Base-by-base conservation (phyloP, 2,888 invertebrate genomes). In the Matsumyia berberina region DNA sequence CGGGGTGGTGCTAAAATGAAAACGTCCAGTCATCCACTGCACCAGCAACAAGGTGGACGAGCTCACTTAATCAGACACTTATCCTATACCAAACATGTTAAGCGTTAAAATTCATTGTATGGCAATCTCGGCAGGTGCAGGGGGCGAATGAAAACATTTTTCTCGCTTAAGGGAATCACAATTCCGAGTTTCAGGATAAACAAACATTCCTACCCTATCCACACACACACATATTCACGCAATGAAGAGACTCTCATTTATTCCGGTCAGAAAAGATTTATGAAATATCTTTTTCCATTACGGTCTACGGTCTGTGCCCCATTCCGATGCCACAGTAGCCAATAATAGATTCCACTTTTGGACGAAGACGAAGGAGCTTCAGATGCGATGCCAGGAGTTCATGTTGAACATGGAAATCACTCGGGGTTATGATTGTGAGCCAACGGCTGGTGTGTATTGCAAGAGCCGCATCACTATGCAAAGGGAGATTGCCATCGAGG, bases 221-320 rank as follows among this genome's bases (percentile, higher is more conserved):
- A 24, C 2, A 6, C 6, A 53, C 29, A 35, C 42, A 29, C 8
- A 8, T 37, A n/a, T 46, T 19, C 51, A 60, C 58, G 33, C 29
- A 44, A 44, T 17, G 62, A 62, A 42, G 11, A 51, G 19, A 42
- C 53, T 53, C 55, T 55, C 55, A 55, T 73, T 73, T 33, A 62
- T 64, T 53, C 31, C 55, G 42, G 42, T 55, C 35, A 53, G 62
- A 64, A 73, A 55, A 53, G 73, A 64, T 64, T 73, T 73, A 73
- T 73, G 73, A 64, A 64, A 55, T 73, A 64, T 73, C 62, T 55
- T 72, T 60, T 72, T 42, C 62, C 62, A 73, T 73, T 73, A 53
- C 31, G 53, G n/a, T n/a, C 55, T 35, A 31, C 7, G 31, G 12
- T n/a, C 60, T 12, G 33, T 35, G n/a, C 11, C 12, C 33, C 51